phyloP scores from a whole-genome alignment of 2,888 invertebrate genomes.

The Cylindroiulus punctatus region DNA sequence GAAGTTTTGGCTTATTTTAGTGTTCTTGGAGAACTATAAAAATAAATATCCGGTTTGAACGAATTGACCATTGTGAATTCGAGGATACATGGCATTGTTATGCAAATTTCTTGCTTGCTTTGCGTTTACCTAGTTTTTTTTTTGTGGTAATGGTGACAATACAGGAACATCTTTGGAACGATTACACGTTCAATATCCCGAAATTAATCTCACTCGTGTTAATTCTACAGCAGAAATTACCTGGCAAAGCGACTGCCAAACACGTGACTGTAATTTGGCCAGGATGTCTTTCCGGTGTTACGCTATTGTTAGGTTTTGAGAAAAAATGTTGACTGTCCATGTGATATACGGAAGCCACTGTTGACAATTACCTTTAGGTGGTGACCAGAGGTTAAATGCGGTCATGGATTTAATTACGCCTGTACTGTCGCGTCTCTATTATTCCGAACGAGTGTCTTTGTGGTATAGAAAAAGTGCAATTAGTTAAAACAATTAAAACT shows the following conservation, averaged over 20 bases:
- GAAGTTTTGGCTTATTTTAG: not conserved
- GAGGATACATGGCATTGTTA: not conserved
- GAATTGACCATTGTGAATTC: not conserved
- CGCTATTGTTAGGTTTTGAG: not conserved
- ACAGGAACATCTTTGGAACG: not conserved
- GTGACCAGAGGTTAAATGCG: slow-evolving; percentile 33
- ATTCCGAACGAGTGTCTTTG: not conserved
- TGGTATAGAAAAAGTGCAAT: not conserved
- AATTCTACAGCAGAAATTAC: not conserved
- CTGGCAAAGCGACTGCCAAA: not conserved
- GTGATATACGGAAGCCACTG: not conserved
- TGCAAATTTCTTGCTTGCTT: not conserved
- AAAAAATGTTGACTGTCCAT: not conserved
- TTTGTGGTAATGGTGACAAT: not conserved
- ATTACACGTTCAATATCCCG: not conserved
- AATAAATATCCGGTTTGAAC: not conserved
- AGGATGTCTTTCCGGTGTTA: not conserved
- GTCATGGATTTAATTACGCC: slow-evolving; percentile 12
- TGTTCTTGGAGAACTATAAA: not conserved
- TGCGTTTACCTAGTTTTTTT: not conserved
- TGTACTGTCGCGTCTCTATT: slow-evolving; percentile 17
- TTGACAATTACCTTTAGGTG: slow-evolving; percentile 39
- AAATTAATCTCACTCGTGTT: not conserved
- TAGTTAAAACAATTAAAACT: slow-evolving; percentile 18
- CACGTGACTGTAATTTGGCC: slow-evolving; percentile 10